These are phyloP conservation scores for Carterocephalus palaemon DNA, from an alignment of 2,888 invertebrate genomes.

Conservation along the genomic window DNA sequence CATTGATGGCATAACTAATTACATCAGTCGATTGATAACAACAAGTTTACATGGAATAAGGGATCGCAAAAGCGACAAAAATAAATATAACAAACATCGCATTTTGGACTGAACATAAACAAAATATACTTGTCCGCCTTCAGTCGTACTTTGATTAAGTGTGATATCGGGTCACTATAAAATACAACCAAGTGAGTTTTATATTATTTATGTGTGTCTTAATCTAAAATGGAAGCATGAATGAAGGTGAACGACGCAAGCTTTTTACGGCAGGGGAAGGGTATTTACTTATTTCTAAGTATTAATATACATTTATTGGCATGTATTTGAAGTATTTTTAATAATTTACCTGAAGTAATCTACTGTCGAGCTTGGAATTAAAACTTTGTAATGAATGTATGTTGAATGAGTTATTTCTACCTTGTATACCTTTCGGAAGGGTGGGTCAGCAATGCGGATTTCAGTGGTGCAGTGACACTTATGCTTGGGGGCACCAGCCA, in stretches of 20 bases:
- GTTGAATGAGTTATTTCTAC: slow-evolving; percentile 44
- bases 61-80: slow-evolving; percentile 6
- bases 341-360: slow-evolving; percentile 2
- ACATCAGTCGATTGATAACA: too few species aligned
- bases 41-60: too few species aligned
- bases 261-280: slow-evolving; percentile 6
- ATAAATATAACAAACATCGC: background rate
- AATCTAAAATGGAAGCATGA: slow-evolving; percentile 19
- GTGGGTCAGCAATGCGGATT: slow-evolving; percentile 48
- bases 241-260: slow-evolving; percentile 16
- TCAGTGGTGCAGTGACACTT: slow-evolving; percentile 58
- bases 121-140: too few species aligned
- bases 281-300: slow-evolving; percentile 2
- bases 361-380: slow-evolving; percentile 7
- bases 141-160: slow-evolving; percentile 5
- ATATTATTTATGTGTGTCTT: slow-evolving; percentile 11
- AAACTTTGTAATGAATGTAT: slow-evolving; percentile 13
- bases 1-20: too few species aligned
- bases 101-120: background rate
- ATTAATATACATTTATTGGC: background rate
- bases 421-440: slow-evolving; percentile 72
- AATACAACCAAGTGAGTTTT: slow-evolving; percentile 8
- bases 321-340: background rate
- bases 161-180: background rate
- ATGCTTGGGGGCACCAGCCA: slow-evolving; percentile 59